phyloP scores from a whole-genome alignment of 2,888 invertebrate genomes.

The Pterobdella sp. region DNA sequence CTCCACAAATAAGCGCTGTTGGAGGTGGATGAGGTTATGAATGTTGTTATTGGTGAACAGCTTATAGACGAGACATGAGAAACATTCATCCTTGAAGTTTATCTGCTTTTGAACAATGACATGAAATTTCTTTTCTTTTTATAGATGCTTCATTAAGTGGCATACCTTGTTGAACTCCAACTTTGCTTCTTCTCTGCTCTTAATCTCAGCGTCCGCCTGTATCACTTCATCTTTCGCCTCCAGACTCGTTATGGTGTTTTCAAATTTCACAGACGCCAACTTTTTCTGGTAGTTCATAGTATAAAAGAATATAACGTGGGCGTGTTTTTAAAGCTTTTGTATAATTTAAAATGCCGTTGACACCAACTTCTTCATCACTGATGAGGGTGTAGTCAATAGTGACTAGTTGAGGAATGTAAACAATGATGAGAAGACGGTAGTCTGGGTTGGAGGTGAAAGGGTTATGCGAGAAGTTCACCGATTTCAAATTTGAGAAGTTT shows the following conservation, averaged over 20 bases:
- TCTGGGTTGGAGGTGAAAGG: conserved; percentile 62
- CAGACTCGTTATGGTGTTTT: conserved; percentile 12
- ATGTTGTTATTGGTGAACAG: background rate
- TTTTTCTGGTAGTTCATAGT: conserved; percentile 12
- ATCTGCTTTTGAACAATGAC: background rate
- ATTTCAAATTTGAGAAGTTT: conserved; percentile 47
- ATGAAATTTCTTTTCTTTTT: background rate
- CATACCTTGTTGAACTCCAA: conserved; percentile 14
- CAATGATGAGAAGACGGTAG: conserved; percentile 64
- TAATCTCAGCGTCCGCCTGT: background rate
- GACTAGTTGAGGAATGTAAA: conserved; percentile 64
- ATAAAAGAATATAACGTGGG: background rate
- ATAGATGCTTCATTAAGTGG: background rate
- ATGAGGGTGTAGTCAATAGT: conserved; percentile 69
- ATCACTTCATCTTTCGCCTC: conserved; percentile 23
- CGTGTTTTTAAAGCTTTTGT: background rate
- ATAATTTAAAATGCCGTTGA: background rate
- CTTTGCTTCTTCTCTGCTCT: conserved; percentile 17
- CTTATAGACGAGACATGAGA: no score
- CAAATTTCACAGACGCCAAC: conserved; percentile 13
- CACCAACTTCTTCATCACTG: conserved; percentile 19
- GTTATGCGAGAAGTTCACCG: conserved; percentile 59
- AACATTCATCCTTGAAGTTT: background rate
- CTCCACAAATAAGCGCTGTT: conserved; percentile 20
- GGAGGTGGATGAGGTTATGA: background rate